A percentile compares a stretch with the other conserved stretches of the same genome.
phyloP scores from a whole-genome alignment of 1,140 invertebrate species.

The Atta texana region DNA sequence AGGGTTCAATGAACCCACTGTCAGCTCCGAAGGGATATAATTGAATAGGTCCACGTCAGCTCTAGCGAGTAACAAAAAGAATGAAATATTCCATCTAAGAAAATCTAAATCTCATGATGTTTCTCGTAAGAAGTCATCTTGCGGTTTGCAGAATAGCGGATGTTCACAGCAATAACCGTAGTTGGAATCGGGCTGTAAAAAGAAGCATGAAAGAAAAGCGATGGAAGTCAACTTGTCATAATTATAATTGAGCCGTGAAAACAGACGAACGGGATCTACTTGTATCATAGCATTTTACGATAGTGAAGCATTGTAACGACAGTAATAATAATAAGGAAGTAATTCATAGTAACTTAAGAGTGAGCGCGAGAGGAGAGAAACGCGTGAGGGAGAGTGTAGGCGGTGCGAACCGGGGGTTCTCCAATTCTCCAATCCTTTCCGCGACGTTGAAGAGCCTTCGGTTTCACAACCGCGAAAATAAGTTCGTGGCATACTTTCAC shows the following conservation, averaged over 20 bases:
- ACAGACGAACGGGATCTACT: slow-evolving; percentile 63
- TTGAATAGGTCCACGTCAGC: no score
- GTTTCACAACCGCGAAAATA: slow-evolving; percentile 39
- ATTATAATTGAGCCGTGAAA: slow-evolving; percentile 46
- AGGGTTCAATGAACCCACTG: no score
- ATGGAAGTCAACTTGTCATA: slow-evolving; percentile 58
- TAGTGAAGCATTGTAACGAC: slow-evolving; percentile 69
- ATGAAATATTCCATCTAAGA: neutral
- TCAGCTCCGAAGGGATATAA: no score
- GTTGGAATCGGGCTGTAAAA: slow-evolving; percentile 17
- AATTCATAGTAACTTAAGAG: slow-evolving; percentile 65
- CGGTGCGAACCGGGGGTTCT: slow-evolving; percentile 29
- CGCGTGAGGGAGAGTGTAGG: slow-evolving; percentile 5
- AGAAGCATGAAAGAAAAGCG: neutral
- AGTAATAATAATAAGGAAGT: slow-evolving; percentile 71
- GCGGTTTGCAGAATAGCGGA: slow-evolving; percentile 39
- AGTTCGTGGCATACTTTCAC: slow-evolving; percentile 32
- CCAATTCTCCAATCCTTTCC: slow-evolving; percentile 11
- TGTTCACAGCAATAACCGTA: neutral
- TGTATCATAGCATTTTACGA: slow-evolving; percentile 76
- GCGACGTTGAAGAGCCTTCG: slow-evolving; percentile 12
- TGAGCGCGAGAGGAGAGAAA: slow-evolving; percentile 27
- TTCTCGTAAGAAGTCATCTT: neutral
- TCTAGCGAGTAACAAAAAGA: neutral
- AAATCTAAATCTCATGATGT: neutral